These are phyloP conservation scores for Linnaemya tessellans DNA, from an alignment of 2,888 invertebrate species.

Conservation along the genomic window DNA sequence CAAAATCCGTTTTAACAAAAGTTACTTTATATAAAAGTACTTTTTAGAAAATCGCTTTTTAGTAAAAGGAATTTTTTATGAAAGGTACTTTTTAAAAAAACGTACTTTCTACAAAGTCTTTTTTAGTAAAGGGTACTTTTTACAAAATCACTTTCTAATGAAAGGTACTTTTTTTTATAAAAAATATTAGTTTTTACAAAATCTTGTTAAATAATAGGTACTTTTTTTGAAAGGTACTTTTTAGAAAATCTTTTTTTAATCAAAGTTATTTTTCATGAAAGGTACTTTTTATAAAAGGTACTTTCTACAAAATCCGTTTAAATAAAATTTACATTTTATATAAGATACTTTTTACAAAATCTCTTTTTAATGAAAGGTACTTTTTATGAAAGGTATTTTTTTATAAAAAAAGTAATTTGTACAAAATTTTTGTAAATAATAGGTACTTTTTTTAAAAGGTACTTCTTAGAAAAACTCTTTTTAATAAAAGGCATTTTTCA, in stretches of 20 bases:
- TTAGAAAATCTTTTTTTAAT: neutral
- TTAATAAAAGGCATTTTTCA: no score
- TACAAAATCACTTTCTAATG: no score
- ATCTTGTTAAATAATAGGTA: neutral
- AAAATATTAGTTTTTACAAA: neutral
- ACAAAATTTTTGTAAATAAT: no score
- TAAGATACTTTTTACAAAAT: neutral
- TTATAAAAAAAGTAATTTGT: no score
- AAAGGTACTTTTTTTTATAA: neutral
- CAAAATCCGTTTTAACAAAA: no score
- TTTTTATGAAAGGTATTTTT: neutral
- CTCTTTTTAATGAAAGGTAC: no score
- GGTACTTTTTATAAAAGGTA: neutral
- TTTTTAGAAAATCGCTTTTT: neutral
- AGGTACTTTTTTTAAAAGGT: no score
- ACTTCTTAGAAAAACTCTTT: no score
- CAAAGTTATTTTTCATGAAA: neutral
- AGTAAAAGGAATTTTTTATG: neutral
- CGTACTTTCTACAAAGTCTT: neutral
- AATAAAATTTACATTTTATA: no score
- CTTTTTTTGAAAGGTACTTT: neutral
- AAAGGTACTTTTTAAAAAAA: neutral
- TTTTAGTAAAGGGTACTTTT: neutral
- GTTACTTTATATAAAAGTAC: neutral
- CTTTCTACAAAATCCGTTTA: neutral